Base-by-base conservation (phyloP, 1,140 invertebrate genomes). In the Monochamus saltuarius region DNA sequence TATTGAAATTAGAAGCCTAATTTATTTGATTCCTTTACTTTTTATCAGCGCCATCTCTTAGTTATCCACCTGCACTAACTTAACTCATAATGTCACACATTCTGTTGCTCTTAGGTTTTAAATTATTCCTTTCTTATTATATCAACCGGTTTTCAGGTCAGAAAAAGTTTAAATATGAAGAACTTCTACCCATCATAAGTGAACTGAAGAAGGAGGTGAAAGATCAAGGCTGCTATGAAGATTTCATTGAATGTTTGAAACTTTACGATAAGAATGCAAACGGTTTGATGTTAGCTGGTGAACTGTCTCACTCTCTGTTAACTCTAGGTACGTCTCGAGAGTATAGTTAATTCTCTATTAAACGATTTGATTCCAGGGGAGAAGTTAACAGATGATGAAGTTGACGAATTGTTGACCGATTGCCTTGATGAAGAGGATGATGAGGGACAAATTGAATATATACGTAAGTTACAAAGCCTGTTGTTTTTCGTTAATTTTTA, bases 351-450 rank as follows among this genome's bases (percentile, higher is more conserved):
- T 14, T 4, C 2, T 11, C 14, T 19, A 8, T 49, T 49, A 2
- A 8, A 16, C 9, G 1, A 49, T 11, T 0, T 49, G 16, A 49
- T 68, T 76, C 11, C 67, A 95, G 94, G 93, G 80, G 95, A 98
- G 79, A 85, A 84, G 76, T 80, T 98, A 60, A 82, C 83, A 43
- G 92, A 97, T 60, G 79, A 80, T 53, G 89, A 97, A 83, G 87
- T 90, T 62, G 89, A 92, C 51, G 84, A 85, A 70, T 86, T 97
- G 66, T 78, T 94, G 66, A 91, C 88, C 78, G 90, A 91, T 72
- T 94, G 91, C 81, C 87, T 92, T 82, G 91, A 92, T 72, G 83
- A 89, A 68, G 93, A 95, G 82, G 93, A 97, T 80, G 92, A 96
- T 51, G 94, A 97, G 67, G 94, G 94, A 73, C 90, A 92, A 81